phyloP scores from a whole-genome alignment of 2,888 invertebrate genomes.

The Agrotis puta region DNA sequence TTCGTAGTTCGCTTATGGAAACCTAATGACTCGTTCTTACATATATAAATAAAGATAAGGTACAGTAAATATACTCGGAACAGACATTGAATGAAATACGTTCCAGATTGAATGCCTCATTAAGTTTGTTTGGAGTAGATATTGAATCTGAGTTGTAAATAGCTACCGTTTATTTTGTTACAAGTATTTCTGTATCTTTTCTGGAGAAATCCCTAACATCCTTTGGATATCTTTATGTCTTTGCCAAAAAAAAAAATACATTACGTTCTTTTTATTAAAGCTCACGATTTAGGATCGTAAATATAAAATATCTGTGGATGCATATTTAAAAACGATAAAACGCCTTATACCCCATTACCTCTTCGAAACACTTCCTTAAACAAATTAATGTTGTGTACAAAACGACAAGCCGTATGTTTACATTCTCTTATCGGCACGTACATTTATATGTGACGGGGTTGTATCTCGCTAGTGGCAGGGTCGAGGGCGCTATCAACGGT shows the following conservation, averaged over 20 bases:
- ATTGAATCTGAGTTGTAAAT: slow-evolving; percentile 28
- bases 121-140: slow-evolving; percentile 34
- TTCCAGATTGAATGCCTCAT: slow-evolving; percentile 44
- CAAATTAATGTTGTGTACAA: slow-evolving; percentile 52
- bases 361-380: slow-evolving; percentile 18
- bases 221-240: not conserved
- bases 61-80: slow-evolving; percentile 33
- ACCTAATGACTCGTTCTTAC: slow-evolving; percentile 65
- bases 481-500: slow-evolving; percentile 82
- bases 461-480: slow-evolving; percentile 62
- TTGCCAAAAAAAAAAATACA: not conserved
- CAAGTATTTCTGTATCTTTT: slow-evolving; percentile 21
- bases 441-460: slow-evolving; percentile 77
- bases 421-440: slow-evolving; percentile 79
- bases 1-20: slow-evolving; percentile 58
- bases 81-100: slow-evolving; percentile 36
- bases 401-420: slow-evolving; percentile 68
- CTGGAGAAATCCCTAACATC: not conserved
- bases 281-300: not conserved
- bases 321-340: slow-evolving; percentile 8
- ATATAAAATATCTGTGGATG: not conserved
- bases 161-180: slow-evolving; percentile 4
- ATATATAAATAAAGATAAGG: slow-evolving; percentile 16
- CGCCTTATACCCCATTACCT: not conserved
- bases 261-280: not conserved